Percentiles rank a stretch among this genome's conserved stretches.
Evolutionary conservation across 2,113 vertebrate genomes (phyloP).

Genomic region (Corythaeola cristata): DNA sequence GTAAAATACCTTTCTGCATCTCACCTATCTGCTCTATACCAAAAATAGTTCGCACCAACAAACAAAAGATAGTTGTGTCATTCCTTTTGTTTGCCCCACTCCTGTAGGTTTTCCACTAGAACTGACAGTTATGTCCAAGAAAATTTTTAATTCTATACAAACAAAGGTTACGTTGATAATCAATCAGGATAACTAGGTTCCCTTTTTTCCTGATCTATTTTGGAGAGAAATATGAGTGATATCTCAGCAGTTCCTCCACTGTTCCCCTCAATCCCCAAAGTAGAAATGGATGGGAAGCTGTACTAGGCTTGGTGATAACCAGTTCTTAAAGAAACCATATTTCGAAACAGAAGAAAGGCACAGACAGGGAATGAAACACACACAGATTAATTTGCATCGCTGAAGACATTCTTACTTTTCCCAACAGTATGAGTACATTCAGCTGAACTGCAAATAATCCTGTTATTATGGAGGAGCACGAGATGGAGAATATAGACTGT

Average conservation of each 20-base stretch:
- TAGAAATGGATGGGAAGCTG: not conserved
- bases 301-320: not conserved
- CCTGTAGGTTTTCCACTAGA: not conserved
- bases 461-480: not conserved
- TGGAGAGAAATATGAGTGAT: not conserved
- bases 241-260: not conserved
- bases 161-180: not conserved
- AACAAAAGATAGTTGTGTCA: not conserved
- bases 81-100: too few species aligned
- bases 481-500: not conserved
- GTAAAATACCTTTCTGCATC: not conserved
- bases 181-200: not conserved
- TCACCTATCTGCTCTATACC: not conserved
- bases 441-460: not conserved
- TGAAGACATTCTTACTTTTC: not conserved
- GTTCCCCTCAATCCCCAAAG: not conserved
- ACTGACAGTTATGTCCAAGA: not conserved
- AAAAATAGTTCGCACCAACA: not conserved
- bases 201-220: not conserved
- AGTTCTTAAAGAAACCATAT: not conserved
- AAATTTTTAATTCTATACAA: not conserved
- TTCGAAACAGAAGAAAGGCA: not conserved
- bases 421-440: not conserved
- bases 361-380: not conserved
- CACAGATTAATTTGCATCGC: not conserved